Conservation (phyloP, 2,113 vertebrate genomes). For the Stercorarius parasiticus region DNA sequence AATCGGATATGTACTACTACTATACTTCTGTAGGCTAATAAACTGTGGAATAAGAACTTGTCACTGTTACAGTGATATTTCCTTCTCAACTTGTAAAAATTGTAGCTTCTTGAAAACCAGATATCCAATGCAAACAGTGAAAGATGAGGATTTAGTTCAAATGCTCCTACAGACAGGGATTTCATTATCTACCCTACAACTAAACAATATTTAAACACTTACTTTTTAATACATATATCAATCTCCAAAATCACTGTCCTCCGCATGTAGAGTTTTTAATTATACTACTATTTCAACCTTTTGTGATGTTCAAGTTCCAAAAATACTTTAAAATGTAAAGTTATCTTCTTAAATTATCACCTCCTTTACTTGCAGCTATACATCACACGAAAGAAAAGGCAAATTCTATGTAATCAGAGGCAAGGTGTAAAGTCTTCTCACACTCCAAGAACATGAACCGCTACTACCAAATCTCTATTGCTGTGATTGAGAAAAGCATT, state of each 20-base stretch:
- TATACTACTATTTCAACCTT: neutral
- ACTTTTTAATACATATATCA: neutral
- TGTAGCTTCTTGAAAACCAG: neutral
- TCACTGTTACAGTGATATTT: neutral
- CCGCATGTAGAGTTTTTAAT: neutral
- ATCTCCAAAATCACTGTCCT: neutral
- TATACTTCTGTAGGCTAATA: neutral
- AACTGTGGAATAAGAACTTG: neutral
- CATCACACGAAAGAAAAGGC: neutral
- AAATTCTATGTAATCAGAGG: neutral
- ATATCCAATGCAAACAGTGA: neutral
- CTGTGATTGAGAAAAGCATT: neutral
- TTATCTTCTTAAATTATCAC: neutral
- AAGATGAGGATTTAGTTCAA: neutral
- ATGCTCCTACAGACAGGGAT: neutral
- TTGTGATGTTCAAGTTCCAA: neutral
- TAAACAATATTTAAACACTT: neutral
- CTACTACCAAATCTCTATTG: neutral
- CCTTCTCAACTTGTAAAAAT: neutral
- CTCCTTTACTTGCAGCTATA: neutral
- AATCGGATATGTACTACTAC: neutral
- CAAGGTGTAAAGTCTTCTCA: neutral
- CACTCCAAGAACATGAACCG: rapidly evolving
- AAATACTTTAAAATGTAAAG: neutral
- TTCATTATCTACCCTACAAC: neutral